Conservation (phyloP, 2,888 invertebrate genomes). For the Pseudolycoriella hygida region DNA sequence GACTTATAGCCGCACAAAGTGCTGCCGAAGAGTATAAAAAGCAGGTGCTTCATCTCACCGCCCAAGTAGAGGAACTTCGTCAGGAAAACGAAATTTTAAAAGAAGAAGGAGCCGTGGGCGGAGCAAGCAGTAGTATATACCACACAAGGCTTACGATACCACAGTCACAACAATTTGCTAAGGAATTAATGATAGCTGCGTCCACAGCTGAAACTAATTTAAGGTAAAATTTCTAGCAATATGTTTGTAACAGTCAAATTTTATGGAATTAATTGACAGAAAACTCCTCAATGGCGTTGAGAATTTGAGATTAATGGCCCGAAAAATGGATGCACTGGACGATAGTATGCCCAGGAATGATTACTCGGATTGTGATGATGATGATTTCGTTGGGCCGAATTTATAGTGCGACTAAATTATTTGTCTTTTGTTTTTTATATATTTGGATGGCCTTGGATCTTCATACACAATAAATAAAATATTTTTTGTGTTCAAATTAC, state of each 20-base stretch:
- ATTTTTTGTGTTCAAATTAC: no score
- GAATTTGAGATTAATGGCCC: conserved; percentile 44
- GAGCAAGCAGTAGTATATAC: conserved; percentile 18
- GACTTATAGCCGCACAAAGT: conserved; percentile 41
- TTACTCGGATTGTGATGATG: conserved; percentile 17
- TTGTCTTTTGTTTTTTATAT: no score
- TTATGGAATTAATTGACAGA: conserved; percentile 28
- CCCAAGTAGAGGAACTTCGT: conserved; percentile 31
- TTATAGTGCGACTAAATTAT: conserved; percentile 8
- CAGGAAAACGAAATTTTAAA: conserved; percentile 34
- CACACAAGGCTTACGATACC: conserved; percentile 27
- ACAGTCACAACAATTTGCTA: conserved; percentile 30
- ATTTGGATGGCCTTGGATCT: no score
- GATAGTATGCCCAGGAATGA: conserved; percentile 25
- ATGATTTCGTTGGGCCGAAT: conserved; percentile 18
- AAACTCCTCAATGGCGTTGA: conserved; percentile 48
- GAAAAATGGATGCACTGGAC: conserved; percentile 40
- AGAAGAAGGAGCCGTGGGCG: conserved; percentile 31
- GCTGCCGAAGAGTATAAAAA: conserved; percentile 44
- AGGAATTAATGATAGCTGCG: conserved; percentile 42
- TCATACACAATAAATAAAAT: no score
- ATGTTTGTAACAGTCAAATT: no score
- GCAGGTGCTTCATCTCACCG: conserved; percentile 49
- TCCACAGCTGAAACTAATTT: conserved; percentile 45
- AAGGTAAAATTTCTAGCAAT: conserved; percentile 28